Evolutionary conservation across 2,113 vertebrate species (phyloP).

Genomic region (Hiodon tergisus): DNA sequence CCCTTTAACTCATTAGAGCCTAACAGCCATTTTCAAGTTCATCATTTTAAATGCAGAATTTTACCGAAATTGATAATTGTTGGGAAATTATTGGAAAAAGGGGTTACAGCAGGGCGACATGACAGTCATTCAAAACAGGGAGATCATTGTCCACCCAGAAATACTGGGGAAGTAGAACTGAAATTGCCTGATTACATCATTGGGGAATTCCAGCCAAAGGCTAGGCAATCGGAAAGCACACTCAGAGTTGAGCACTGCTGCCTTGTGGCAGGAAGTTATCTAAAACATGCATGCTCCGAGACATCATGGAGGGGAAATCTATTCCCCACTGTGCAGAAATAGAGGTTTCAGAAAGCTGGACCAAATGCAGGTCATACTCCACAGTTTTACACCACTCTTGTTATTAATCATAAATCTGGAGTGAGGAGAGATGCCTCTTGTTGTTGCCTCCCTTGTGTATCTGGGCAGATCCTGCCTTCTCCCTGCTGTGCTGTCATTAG

Average conservation of each 20-base stretch:
- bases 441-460: too few species aligned
- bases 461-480: too few species aligned
- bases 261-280: background rate
- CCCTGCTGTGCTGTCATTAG: too few species aligned
- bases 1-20: too few species aligned
- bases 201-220: conserved; percentile 10
- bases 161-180: background rate
- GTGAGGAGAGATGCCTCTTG: too few species aligned
- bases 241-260: background rate
- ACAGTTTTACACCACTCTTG: background rate
- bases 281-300: too few species aligned
- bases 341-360: background rate
- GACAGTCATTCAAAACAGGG: conserved; percentile 1
- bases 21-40: too few species aligned
- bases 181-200: background rate
- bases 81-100: background rate
- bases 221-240: background rate
- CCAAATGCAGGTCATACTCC: background rate
- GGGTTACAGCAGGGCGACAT: background rate
- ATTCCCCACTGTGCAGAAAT: background rate
- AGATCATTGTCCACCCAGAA: conserved; percentile 5
- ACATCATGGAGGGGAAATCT: background rate
- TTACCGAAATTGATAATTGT: background rate
- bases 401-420: background rate
- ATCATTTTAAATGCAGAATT: background rate